Base-by-base conservation (phyloP, 2,888 invertebrate genomes). In the Endomychus coccineus region DNA sequence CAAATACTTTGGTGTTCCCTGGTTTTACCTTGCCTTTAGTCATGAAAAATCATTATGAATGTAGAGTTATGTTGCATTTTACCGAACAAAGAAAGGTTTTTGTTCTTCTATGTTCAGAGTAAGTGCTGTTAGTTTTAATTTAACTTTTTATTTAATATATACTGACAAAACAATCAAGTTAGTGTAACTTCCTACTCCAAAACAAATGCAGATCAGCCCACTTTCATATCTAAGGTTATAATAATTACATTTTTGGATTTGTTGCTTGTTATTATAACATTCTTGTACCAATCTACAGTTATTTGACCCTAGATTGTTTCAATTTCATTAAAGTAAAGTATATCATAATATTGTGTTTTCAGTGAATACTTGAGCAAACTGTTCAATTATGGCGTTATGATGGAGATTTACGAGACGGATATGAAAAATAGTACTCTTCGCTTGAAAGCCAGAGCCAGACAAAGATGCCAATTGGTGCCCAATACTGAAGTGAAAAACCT, bases 21-120 rank as follows among this genome's bases (percentile, higher is more conserved):
- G 86, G 86, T 2, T 86, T 87, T 63, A 83, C 80, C 1, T 62
- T 89, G 14, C 88, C 88, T 0, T 70, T 89, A 44, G 77, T 80
- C 24, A 52, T 65, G 42, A 68, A 67, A 36, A 56, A 74, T 38
- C 63, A 70, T 17, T 60, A 68, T 15, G 70, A 72, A 27, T 71
- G 76, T 9, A 67, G 73, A 22, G 73, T 80, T 68, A 64, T 83
- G 42, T 65, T 70, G 33, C 64, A 69, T 14, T 73, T 74, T 42
- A 71, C 81, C 16, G 60, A 70, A 23, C 69, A 69, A 21, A 73
- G 78, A 45, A 70, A 74, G 41, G 78, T 78, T 2, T 80, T 83
- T 59, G 82, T 80, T 3, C 69, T 81, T 11, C 69, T 80, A 11
- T 71, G 70, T 48, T 59, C 64, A 21, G 66, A 68, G 67, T 63